Conservation (phyloP, 2,797 vertebrate genomes). For the Dicrostonyx torquatus region DNA sequence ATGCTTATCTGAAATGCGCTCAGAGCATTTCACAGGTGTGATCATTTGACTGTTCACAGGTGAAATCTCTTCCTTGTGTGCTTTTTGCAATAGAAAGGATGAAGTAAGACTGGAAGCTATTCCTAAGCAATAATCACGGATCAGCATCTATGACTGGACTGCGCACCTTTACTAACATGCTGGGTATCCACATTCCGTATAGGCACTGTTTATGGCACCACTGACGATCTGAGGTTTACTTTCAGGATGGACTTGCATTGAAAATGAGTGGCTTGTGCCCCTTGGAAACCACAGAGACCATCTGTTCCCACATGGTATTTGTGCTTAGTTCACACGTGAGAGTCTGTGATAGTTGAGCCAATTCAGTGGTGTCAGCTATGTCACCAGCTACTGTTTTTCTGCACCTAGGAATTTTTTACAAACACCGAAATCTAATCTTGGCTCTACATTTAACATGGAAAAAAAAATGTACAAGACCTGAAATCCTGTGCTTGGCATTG, state of each 20-base stretch:
- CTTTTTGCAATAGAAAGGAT: conserved; percentile 27
- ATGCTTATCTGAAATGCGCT: conserved; percentile 45
- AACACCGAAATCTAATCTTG: not conserved
- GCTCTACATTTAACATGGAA: not conserved
- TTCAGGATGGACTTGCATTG: not conserved
- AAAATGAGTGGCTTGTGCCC: not conserved
- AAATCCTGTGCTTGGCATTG: not conserved
- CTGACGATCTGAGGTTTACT: not conserved
- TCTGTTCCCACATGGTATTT: not conserved
- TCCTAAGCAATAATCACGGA: not conserved
- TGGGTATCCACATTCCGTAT: not conserved
- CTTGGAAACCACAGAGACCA: not conserved
- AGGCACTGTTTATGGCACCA: not conserved
- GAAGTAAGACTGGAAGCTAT: not conserved
- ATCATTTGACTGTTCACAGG: conserved; percentile 48
- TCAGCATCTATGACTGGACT: not conserved
- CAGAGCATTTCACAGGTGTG: too few relatives aligned
- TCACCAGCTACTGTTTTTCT: not conserved
- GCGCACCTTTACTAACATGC: not conserved
- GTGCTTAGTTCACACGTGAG: not conserved
- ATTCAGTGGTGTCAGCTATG: not conserved
- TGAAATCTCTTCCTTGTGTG: conserved; percentile 24
- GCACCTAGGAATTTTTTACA: not conserved
- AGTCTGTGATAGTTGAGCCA: not conserved
- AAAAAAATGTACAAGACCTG: not conserved